Conservation (phyloP, 2,888 invertebrate genomes). For the Callimorpha dominula region DNA sequence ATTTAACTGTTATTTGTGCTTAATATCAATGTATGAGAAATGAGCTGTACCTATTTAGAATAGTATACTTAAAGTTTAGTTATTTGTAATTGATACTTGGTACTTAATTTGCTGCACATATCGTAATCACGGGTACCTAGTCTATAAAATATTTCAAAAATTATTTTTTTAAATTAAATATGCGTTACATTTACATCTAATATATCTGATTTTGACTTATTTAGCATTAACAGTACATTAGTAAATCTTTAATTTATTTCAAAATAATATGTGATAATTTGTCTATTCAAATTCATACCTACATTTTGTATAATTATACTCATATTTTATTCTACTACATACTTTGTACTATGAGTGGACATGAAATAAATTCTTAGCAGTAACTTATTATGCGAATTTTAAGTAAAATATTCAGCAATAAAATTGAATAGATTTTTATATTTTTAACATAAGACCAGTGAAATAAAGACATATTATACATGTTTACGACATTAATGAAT, state of each 20-base stretch:
- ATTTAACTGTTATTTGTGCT: too few species aligned
- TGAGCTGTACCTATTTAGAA: too few species aligned
- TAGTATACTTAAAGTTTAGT: too few species aligned
- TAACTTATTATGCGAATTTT: not conserved
- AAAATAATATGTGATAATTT: not conserved
- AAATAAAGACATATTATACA: conserved; percentile 44
- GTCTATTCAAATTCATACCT: not conserved
- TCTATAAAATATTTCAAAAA: not conserved
- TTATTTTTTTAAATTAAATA: not conserved
- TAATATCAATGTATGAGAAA: too few species aligned
- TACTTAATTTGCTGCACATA: too few species aligned
- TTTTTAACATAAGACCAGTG: not conserved
- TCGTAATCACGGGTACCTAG: not conserved
- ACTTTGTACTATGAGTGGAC: not conserved
- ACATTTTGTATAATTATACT: not conserved
- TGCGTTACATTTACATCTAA: not conserved
- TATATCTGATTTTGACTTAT: not conserved
- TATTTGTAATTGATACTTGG: too few species aligned
- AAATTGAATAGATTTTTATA: conserved; percentile 6
- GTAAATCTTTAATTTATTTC: not conserved
- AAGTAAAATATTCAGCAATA: conserved; percentile 8
- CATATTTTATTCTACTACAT: not conserved
- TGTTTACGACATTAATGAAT: conserved; percentile 34
- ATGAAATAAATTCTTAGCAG: not conserved
- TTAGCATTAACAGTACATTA: too few species aligned